phyloP scores from a whole-genome alignment of 2,797 vertebrate genomes.

The Otus scops region DNA sequence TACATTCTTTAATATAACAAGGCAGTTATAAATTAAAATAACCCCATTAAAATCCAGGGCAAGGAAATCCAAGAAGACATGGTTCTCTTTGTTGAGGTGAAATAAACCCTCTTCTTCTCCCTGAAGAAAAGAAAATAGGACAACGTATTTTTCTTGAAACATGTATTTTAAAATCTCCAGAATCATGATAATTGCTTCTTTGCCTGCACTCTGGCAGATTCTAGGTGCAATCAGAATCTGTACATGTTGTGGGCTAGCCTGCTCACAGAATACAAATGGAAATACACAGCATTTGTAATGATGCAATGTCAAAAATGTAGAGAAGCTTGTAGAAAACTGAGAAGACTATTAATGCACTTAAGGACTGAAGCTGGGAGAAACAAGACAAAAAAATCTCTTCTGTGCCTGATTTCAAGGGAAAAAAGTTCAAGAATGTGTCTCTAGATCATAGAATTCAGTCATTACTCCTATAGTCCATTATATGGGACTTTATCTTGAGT shows the following conservation, averaged over 20 bases:
- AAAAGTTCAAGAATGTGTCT: background rate
- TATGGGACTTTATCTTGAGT: fast-evolving
- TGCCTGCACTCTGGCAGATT: background rate
- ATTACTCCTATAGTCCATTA: background rate
- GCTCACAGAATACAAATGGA: background rate
- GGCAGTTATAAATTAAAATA: slow-evolving; percentile 56
- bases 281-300: background rate
- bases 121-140: background rate
- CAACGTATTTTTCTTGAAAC: background rate
- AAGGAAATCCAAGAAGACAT: background rate
- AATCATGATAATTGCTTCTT: background rate
- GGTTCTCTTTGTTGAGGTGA: background rate
- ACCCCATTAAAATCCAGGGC: slow-evolving; percentile 24
- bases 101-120: background rate
- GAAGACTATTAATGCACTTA: background rate
- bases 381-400: background rate
- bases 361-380: background rate
- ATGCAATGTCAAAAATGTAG: background rate
- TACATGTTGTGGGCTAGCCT: background rate
- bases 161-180: background rate
- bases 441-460: background rate
- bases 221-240: background rate
- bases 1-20: slow-evolving; percentile 36
- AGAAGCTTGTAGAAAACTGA: background rate
- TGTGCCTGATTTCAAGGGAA: background rate